Evolutionary conservation across 2,888 invertebrate species (phyloP).

Genomic region (Lepidocyrtinus sp.): DNA sequence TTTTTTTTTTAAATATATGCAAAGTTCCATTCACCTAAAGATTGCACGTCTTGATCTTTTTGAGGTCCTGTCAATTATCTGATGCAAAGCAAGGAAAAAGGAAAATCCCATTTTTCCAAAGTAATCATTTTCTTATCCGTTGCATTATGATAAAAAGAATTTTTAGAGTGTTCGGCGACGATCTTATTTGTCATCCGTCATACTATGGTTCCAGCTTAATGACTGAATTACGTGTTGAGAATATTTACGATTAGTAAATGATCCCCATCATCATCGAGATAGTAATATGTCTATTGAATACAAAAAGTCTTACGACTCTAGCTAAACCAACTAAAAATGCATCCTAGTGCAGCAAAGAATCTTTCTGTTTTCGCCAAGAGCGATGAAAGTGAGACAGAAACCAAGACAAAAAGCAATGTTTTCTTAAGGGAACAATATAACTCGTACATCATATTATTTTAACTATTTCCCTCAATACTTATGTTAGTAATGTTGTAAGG

Average conservation of each 20-base stretch:
- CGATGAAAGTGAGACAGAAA: neutral
- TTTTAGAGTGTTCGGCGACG: neutral
- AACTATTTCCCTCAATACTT: too few species aligned
- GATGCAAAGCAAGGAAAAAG: neutral
- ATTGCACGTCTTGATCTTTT: neutral
- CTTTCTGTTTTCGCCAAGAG: neutral
- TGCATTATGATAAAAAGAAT: neutral
- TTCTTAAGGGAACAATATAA: too few species aligned
- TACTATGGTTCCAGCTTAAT: constrained; percentile 1
- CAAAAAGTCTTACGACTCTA: neutral
- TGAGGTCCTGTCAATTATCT: neutral
- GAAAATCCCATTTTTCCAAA: constrained; percentile 10
- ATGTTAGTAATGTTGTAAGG: too few species aligned
- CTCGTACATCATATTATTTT: too few species aligned
- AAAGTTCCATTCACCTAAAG: neutral
- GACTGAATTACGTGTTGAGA: constrained; percentile 4
- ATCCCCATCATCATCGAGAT: constrained; percentile 7
- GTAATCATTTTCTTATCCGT: neutral
- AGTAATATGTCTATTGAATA: constrained; percentile 17
- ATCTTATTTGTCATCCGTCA: neutral
- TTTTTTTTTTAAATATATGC: neutral
- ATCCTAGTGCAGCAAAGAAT: too few species aligned
- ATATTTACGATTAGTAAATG: constrained; percentile 18
- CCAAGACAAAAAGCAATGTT: too few species aligned
- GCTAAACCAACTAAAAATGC: too few species aligned